A percentile compares a stretch with the other conserved stretches of the same genome.
phyloP scores from a whole-genome alignment of 2,113 vertebrate species.

The Hemibagrus wyckioides region DNA sequence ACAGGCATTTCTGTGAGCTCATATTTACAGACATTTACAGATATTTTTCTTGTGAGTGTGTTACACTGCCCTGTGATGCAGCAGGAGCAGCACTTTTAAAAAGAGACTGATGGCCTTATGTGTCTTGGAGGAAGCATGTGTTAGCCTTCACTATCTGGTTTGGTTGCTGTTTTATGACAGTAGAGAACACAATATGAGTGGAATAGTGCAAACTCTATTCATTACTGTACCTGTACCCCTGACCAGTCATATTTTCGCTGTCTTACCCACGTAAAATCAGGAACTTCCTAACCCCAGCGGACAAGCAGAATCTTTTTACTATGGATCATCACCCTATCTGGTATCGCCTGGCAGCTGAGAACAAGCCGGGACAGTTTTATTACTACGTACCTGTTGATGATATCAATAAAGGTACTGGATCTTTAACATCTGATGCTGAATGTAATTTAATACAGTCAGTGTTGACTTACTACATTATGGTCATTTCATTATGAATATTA shows the following conservation, averaged over 20 bases:
- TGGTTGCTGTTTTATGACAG: neutral
- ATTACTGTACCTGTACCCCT: neutral
- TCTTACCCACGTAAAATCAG: constrained; percentile 62
- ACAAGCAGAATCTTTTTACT: constrained; percentile 87
- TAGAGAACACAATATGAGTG: neutral
- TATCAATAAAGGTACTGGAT: constrained; percentile 63
- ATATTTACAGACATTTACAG: neutral
- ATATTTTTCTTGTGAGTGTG: neutral
- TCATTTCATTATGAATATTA: neutral
- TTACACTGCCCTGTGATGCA: neutral
- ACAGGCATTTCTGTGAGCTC: neutral
- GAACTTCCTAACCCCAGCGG: constrained; percentile 80
- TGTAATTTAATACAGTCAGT: neutral
- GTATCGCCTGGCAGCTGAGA: constrained; percentile 89
- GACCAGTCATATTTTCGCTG: neutral
- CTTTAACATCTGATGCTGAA: neutral
- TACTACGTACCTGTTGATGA: constrained; percentile 81
- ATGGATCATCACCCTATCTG: constrained; percentile 92
- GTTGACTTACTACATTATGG: neutral
- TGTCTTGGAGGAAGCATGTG: neutral
- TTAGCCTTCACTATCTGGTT: neutral
- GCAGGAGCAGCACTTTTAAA: neutral
- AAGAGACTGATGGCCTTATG: neutral
- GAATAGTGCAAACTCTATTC: neutral
- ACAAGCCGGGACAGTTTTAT: constrained; percentile 83